Evolutionary conservation across 2,888 invertebrate species (phyloP).

Genomic region (Eupithecia centaureata): DNA sequence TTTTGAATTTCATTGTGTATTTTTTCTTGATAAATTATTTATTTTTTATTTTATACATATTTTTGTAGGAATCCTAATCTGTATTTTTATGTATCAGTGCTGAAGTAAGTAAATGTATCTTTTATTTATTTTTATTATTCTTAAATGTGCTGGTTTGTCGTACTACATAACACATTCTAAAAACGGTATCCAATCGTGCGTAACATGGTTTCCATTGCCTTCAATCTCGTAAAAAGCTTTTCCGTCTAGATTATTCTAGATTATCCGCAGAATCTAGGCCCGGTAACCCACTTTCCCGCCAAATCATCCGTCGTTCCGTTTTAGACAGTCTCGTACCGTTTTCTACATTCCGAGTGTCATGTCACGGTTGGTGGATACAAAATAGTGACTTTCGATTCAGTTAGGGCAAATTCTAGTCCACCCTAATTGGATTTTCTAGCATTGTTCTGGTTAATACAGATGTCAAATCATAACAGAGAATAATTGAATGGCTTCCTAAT

Average conservation of each 20-base stretch:
- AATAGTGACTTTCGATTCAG: constrained; percentile 64
- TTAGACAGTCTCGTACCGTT: constrained; percentile 42
- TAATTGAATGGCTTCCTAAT: constrained; percentile 12
- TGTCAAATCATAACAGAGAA: constrained; percentile 21
- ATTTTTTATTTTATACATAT: too few relatives aligned
- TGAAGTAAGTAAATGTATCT: too few relatives aligned
- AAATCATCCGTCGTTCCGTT: constrained; percentile 53
- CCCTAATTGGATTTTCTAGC: constrained; percentile 41
- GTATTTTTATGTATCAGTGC: too few relatives aligned
- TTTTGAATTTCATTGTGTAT: too few relatives aligned
- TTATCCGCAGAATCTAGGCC: constrained; percentile 33
- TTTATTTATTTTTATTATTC: too few relatives aligned
- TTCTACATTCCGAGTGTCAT: constrained; percentile 58
- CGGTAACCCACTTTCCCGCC: constrained; percentile 61
- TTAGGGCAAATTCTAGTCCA: constrained; percentile 46
- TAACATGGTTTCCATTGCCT: neutral
- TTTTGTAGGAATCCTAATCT: too few relatives aligned
- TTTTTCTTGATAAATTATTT: too few relatives aligned
- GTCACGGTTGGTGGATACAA: constrained; percentile 63
- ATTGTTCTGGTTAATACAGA: constrained; percentile 26
- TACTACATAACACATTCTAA: neutral
- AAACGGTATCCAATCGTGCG: neutral
- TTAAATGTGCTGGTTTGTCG: neutral
- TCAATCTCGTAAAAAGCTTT: constrained; percentile 10
- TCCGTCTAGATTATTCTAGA: constrained; percentile 25